A percentile compares a stretch with the other conserved stretches of the same genome.
phyloP scores from a whole-genome alignment of 2,888 invertebrate genomes.

The Pammene aurita region DNA sequence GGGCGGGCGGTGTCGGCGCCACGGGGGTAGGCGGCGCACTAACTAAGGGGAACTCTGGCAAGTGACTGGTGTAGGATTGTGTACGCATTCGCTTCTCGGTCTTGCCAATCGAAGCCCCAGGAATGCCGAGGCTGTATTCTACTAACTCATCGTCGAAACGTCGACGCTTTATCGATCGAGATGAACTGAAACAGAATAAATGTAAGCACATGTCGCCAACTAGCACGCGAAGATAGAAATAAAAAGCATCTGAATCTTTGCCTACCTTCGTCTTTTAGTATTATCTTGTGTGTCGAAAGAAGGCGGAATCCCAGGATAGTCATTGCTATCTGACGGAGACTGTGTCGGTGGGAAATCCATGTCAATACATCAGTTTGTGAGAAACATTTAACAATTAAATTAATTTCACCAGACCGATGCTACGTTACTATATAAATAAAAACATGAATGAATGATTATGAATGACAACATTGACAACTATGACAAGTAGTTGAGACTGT shows the following conservation, averaged over 20 bases:
- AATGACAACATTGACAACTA: background rate
- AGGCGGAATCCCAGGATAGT: constrained; percentile 65
- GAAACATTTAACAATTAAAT: background rate
- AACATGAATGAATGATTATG: background rate
- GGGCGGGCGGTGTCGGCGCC: constrained; percentile 62
- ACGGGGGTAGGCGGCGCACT: constrained; percentile 52
- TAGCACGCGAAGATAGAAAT: background rate
- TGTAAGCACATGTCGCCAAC: background rate
- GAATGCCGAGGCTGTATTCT: constrained; percentile 91
- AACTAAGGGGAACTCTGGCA: constrained; percentile 72
- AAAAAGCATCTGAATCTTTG: constrained; percentile 9
- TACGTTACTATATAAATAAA: constrained; percentile 3
- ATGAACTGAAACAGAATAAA: constrained; percentile 85
- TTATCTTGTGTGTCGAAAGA: constrained; percentile 69
- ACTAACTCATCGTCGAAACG: constrained; percentile 99
- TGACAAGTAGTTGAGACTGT: background rate
- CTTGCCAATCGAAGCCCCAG: constrained; percentile 80
- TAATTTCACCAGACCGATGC: background rate
- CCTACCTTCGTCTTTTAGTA: constrained; percentile 78
- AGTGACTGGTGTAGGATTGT: constrained; percentile 79
- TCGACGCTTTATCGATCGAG: constrained; percentile 96
- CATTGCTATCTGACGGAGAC: constrained; percentile 73
- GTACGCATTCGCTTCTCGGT: constrained; percentile 76
- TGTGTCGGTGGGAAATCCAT: constrained; percentile 78
- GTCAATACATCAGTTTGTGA: constrained; percentile 9